phyloP scores from a whole-genome alignment of 1,140 invertebrate genomes.

The Drosophila parvula region DNA sequence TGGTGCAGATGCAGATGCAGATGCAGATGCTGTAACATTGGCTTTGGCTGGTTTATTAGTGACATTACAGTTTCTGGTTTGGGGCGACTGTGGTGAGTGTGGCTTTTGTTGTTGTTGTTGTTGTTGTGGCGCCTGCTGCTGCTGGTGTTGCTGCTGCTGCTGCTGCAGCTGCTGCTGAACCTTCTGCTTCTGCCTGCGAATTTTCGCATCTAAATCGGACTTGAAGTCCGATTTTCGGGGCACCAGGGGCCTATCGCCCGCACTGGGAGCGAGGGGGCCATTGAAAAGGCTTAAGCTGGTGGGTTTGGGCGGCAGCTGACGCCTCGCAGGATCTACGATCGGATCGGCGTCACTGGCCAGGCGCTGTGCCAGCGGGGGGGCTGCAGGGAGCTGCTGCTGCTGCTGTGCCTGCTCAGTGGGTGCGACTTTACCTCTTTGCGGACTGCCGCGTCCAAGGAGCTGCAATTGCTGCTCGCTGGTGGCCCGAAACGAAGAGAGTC shows the following conservation, averaged over 20 bases:
- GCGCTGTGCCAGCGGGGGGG: slow-evolving; percentile 25
- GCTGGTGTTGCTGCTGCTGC: slow-evolving; percentile 57
- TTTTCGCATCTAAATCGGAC: slow-evolving; percentile 79
- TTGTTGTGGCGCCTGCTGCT: slow-evolving; percentile 42
- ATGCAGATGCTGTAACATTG: slow-evolving; percentile 63
- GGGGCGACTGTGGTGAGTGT: slow-evolving; percentile 75
- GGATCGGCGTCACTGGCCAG: slow-evolving; percentile 21
- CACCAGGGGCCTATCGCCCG: slow-evolving; percentile 58
- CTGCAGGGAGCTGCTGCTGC: slow-evolving; percentile 29
- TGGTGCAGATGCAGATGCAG: slow-evolving; percentile 52
- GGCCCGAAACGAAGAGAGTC: slow-evolving; percentile 80
- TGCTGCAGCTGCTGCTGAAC: slow-evolving; percentile 72
- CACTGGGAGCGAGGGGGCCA: slow-evolving; percentile 40
- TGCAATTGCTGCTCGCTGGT: slow-evolving; percentile 80
- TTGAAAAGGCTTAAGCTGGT: slow-evolving; percentile 73
- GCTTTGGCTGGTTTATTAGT: slow-evolving; percentile 66
- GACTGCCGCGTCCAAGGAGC: slow-evolving; percentile 72
- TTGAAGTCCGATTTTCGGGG: slow-evolving; percentile 78
- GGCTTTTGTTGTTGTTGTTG: slow-evolving; percentile 47
- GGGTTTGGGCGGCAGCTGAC: slow-evolving; percentile 73
- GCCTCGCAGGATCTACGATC: slow-evolving; percentile 49
- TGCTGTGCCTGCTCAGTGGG: slow-evolving; percentile 53
- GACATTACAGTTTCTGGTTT: slow-evolving; percentile 78
- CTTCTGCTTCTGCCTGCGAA: slow-evolving; percentile 76
- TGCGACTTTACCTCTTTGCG: slow-evolving; percentile 72